Conservation (phyloP, 92 coral and sea anemone species). For the Ricordea florida region DNA sequence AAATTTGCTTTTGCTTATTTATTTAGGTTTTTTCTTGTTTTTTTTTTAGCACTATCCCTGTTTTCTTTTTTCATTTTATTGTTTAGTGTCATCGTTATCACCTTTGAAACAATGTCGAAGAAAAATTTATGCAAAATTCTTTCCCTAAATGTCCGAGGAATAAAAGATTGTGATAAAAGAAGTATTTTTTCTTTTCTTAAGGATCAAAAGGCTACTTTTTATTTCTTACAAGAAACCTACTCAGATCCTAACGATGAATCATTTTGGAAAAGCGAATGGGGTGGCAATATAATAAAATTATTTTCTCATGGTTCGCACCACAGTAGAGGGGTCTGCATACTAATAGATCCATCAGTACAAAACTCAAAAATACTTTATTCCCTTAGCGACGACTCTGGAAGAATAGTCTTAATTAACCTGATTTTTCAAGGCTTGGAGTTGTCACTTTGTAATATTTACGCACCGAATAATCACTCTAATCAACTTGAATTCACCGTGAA, state of each 20-base stretch:
- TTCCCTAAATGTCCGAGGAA: slow-evolving; percentile 29
- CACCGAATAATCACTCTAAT: neutral
- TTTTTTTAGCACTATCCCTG: too few species aligned
- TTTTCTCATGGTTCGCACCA: slow-evolving; percentile 47
- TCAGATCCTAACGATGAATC: slow-evolving; percentile 30
- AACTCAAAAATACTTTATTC: neutral
- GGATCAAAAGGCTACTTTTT: neutral
- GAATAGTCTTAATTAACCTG: neutral
- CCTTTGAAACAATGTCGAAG: too few species aligned
- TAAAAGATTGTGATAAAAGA: slow-evolving; percentile 7
- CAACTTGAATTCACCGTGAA: neutral
- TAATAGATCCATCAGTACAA: neutral
- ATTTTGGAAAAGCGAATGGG: slow-evolving; percentile 57
- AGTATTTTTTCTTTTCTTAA: neutral
- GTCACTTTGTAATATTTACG: neutral
- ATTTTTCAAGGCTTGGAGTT: neutral
- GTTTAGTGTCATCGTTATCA: too few species aligned
- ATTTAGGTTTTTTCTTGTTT: too few species aligned
- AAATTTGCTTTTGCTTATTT: too few species aligned
- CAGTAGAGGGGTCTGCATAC: slow-evolving; percentile 20
- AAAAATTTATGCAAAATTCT: neutral
- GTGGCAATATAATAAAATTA: slow-evolving; percentile 18
- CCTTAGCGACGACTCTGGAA: neutral
- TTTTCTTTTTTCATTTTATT: too few species aligned
- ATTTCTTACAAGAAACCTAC: slow-evolving; percentile 60